These are phyloP conservation scores for Danio aesculapii DNA, from an alignment of 2,797 vertebrate species.

Conservation along the genomic window DNA sequence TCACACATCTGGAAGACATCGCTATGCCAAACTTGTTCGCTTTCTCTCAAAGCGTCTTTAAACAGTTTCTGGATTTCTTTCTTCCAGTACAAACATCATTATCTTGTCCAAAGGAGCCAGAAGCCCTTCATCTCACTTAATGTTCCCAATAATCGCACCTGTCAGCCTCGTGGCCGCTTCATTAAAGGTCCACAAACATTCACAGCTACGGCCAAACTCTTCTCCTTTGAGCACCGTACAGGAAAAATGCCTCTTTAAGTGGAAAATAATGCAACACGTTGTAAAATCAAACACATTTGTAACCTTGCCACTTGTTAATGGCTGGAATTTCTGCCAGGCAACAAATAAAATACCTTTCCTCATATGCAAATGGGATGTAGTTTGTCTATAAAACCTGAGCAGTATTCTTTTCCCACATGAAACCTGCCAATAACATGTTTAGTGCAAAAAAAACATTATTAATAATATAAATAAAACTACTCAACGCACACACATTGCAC, in stretches of 20 bases:
- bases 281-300: conserved; percentile 45
- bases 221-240: not conserved
- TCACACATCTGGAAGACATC: conserved; percentile 62
- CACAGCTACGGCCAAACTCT: conserved; percentile 22
- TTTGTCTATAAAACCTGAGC: conserved; percentile 12
- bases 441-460: not conserved
- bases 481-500: too few species aligned
- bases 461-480: not conserved
- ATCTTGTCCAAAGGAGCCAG: conserved; percentile 63
- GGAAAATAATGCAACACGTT: conserved; percentile 45
- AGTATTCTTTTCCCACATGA: not conserved
- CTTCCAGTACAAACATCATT: conserved; percentile 62
- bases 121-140: conserved; percentile 38
- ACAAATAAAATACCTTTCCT: not conserved
- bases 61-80: conserved; percentile 21
- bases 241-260: conserved; percentile 47
- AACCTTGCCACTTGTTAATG: conserved; percentile 43
- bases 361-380: not conserved
- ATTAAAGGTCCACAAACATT: conserved; percentile 43
- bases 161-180: conserved; percentile 40
- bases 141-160: conserved; percentile 50
- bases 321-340: conserved; percentile 28
- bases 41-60: conserved; percentile 39
- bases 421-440: not conserved
- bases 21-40: conserved; percentile 22